phyloP scores from a whole-genome alignment of 1,140 invertebrate species.

The Patella vulgata region DNA sequence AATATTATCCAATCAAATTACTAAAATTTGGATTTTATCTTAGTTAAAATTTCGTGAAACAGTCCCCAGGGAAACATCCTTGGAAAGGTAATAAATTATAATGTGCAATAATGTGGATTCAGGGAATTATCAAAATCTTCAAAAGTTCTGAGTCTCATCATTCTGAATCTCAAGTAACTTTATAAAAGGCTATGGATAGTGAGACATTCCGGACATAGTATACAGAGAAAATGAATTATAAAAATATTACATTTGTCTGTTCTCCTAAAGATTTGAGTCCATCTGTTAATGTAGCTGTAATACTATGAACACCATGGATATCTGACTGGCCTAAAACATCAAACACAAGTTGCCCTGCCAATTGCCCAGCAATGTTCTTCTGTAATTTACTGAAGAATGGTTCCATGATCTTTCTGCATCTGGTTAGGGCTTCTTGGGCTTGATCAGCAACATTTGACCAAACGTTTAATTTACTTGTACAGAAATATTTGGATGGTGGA shows the following conservation, averaged over 20 bases:
- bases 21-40: too few relatives aligned
- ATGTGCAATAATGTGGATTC: too few relatives aligned
- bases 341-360: slow-evolving; percentile 60
- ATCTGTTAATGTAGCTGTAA: slow-evolving; percentile 48
- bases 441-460: slow-evolving; percentile 59
- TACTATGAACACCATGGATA: slow-evolving; percentile 48
- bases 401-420: slow-evolving; percentile 40
- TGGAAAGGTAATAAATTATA: too few relatives aligned
- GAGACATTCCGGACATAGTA: background rate
- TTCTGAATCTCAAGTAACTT: too few relatives aligned
- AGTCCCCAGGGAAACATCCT: too few relatives aligned
- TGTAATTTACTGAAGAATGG: slow-evolving; percentile 57
- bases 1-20: too few relatives aligned
- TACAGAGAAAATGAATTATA: background rate
- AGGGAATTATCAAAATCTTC: too few relatives aligned
- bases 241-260: slow-evolving; percentile 47
- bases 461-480: slow-evolving; percentile 53
- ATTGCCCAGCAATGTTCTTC: slow-evolving; percentile 51
- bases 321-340: slow-evolving; percentile 58
- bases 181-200: too few relatives aligned
- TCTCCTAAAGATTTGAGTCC: slow-evolving; percentile 46
- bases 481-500: slow-evolving; percentile 54
- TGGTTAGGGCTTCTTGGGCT: slow-evolving; percentile 47
- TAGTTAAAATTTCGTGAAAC: too few relatives aligned
- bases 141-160: too few relatives aligned